Conservation (phyloP, 2,113 vertebrate genomes). For the Colaptes auratus region DNA sequence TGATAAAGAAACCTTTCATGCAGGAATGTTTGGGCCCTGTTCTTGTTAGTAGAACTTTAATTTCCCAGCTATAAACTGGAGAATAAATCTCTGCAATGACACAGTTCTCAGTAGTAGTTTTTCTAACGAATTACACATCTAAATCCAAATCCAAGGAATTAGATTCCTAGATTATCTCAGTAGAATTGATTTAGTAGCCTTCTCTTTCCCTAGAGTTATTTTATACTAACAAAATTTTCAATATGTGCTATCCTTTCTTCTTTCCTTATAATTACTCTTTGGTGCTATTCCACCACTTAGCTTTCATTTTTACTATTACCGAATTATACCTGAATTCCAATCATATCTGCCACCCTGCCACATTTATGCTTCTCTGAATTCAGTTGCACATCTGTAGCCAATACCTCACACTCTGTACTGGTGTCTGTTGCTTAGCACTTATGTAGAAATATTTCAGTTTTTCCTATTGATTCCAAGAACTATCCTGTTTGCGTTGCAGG, state of each 20-base stretch:
- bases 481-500: background rate
- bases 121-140: background rate
- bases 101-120: background rate
- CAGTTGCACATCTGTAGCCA: background rate
- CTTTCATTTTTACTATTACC: constrained; percentile 12
- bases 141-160: constrained; percentile 23
- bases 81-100: background rate
- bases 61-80: background rate
- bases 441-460: background rate
- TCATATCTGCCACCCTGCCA: background rate
- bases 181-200: constrained; percentile 18
- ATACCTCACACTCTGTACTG: background rate
- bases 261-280: constrained; percentile 44
- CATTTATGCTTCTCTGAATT: background rate
- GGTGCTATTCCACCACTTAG: background rate
- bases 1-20: background rate
- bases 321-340: background rate
- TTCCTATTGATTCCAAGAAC: background rate
- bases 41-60: background rate
- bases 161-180: constrained; percentile 9
- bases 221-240: constrained; percentile 36
- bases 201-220: constrained; percentile 32
- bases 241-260: background rate
- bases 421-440: background rate
- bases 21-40: background rate